phyloP scores from a whole-genome alignment of 2,888 invertebrate genomes.

The Pogonocherus hispidulus region DNA sequence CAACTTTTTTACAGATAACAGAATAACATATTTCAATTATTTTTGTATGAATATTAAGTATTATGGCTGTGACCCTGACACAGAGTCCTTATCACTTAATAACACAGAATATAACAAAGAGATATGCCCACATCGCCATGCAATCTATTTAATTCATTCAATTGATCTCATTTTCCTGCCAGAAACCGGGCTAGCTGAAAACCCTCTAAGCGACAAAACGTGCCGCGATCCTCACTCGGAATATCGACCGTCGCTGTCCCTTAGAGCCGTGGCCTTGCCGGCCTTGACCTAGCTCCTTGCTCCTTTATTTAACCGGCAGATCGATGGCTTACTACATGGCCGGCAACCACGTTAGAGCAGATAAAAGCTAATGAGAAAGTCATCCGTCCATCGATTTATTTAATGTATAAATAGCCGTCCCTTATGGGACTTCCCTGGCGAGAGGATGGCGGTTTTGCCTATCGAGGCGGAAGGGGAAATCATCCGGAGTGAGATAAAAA shows the following conservation, averaged over 20 bases:
- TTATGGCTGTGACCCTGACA: no score
- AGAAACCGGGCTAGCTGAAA: not conserved
- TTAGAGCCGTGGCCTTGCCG: conserved; percentile 31
- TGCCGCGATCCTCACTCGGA: conserved; percentile 14
- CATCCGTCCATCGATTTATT: conserved; percentile 10
- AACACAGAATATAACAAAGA: no score
- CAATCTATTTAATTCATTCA: no score
- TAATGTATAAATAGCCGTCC: not conserved
- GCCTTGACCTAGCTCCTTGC: conserved; percentile 41
- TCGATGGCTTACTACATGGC: conserved; percentile 31
- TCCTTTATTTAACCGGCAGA: conserved; percentile 27
- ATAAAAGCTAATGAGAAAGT: conserved; percentile 28
- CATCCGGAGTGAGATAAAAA: not conserved
- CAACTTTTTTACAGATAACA: no score
- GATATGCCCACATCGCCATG: no score
- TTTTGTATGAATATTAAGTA: no score
- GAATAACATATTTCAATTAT: no score
- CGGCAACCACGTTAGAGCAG: not conserved
- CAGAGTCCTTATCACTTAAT: no score
- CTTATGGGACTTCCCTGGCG: not conserved
- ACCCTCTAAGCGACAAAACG: conserved; percentile 10
- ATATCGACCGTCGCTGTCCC: conserved; percentile 31
- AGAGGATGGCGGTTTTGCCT: not conserved
- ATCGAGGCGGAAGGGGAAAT: conserved; percentile 1
- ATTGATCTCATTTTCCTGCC: not conserved